phyloP scores from a whole-genome alignment of 1,140 invertebrate species.

The Wiebesia pumilae region DNA sequence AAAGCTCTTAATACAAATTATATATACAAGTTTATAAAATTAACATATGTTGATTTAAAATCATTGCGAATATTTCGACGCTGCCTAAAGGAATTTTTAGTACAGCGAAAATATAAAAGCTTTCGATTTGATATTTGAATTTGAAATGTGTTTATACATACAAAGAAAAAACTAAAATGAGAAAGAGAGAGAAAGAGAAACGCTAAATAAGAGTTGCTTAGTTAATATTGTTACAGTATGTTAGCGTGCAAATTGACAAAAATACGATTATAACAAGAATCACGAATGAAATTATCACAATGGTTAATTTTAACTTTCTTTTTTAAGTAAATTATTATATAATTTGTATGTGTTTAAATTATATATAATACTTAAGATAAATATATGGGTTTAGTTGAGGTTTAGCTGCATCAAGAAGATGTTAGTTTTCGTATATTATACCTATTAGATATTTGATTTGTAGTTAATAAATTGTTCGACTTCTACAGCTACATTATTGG shows the following conservation, averaged over 20 bases:
- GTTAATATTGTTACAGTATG: not conserved
- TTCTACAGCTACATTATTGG: not conserved
- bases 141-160: not conserved
- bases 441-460: not conserved
- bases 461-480: too few species aligned
- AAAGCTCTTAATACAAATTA: not conserved
- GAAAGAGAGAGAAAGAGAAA: not conserved
- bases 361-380: not conserved
- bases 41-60: not conserved
- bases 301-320: not conserved
- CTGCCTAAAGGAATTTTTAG: not conserved
- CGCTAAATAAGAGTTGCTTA: not conserved
- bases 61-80: not conserved
- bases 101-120: conserved; percentile 13
- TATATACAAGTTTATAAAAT: too few species aligned
- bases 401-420: not conserved
- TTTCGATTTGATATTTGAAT: not conserved
- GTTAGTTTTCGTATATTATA: not conserved
- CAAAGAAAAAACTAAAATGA: not conserved
- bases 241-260: not conserved
- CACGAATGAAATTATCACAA: conserved; percentile 19
- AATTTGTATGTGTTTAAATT: not conserved
- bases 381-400: not conserved
- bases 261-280: not conserved
- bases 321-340: not conserved